These are phyloP conservation scores for Drosophila bocki DNA, from an alignment of 1,140 invertebrate species.

Conservation along the genomic window DNA sequence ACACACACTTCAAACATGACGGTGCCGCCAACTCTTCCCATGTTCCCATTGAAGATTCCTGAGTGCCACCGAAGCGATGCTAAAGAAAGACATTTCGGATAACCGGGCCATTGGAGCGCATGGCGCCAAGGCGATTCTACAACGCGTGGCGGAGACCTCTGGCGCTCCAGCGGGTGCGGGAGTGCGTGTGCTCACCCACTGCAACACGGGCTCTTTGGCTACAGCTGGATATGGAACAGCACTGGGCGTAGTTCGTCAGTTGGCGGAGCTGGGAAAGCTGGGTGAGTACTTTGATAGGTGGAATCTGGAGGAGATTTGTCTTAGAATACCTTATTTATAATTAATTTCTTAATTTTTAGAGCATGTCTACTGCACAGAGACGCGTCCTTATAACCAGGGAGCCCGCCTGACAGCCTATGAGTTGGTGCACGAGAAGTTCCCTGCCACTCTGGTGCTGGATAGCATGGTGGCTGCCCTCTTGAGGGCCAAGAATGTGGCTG, in stretches of 20 bases:
- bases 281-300: conserved; percentile 86
- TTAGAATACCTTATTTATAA: background rate
- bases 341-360: conserved; percentile 86
- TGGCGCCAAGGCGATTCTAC: conserved; percentile 92
- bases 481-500: conserved; percentile 91
- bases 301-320: background rate
- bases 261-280: conserved; percentile 90
- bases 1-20: conserved; percentile 11
- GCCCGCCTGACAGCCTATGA: conserved; percentile 98
- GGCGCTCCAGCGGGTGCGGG: conserved; percentile 26
- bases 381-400: conserved; percentile 99
- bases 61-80: conserved; percentile 91
- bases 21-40: conserved; percentile 32
- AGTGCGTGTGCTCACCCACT: conserved; percentile 95
- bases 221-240: conserved; percentile 98
- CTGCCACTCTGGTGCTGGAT: conserved; percentile 97
- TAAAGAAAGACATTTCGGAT: conserved; percentile 93
- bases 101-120: conserved; percentile 94
- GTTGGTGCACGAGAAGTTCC: conserved; percentile 96
- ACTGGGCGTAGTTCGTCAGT: conserved; percentile 95
- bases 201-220: conserved; percentile 98
- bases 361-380: conserved; percentile 98
- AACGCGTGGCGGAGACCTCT: conserved; percentile 83
- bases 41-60: conserved; percentile 88
- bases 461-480: conserved; percentile 97